Percentiles rank a stretch among this genome's conserved stretches.
Evolutionary conservation across 2,797 vertebrate species (phyloP).

Genomic region (Malurus splendens): DNA sequence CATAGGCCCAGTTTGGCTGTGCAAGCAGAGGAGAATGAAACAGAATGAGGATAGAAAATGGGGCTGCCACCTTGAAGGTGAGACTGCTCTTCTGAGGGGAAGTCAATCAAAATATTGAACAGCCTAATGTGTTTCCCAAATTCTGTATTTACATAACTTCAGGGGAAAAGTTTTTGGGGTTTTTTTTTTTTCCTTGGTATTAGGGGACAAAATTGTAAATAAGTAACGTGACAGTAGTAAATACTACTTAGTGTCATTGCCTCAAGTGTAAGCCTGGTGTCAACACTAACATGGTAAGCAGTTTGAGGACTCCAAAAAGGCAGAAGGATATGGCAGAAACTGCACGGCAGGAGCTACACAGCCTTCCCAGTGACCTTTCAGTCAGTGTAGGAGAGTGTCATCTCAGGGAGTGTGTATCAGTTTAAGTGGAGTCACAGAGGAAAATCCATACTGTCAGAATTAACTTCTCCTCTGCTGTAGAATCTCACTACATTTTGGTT

Average conservation of each 20-base stretch:
- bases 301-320: not conserved
- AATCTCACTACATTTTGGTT: not conserved
- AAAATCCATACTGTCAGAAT: not conserved
- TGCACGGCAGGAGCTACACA: not conserved
- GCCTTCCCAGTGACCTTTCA: not conserved
- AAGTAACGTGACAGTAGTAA: not conserved
- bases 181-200: no score
- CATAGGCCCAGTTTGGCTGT: not conserved
- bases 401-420: fast-evolving
- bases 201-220: not conserved
- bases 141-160: not conserved
- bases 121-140: not conserved
- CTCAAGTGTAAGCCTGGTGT: not conserved
- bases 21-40: not conserved
- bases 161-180: not conserved
- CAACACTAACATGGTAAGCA: not conserved
- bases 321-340: not conserved
- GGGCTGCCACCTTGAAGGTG: not conserved
- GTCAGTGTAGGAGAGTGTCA: not conserved
- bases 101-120: not conserved
- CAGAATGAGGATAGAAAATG: not conserved
- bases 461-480: not conserved
- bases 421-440: not conserved
- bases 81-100: not conserved
- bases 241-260: not conserved